Conservation (phyloP, 2,113 vertebrate species). For the Plotosus lineatus region DNA sequence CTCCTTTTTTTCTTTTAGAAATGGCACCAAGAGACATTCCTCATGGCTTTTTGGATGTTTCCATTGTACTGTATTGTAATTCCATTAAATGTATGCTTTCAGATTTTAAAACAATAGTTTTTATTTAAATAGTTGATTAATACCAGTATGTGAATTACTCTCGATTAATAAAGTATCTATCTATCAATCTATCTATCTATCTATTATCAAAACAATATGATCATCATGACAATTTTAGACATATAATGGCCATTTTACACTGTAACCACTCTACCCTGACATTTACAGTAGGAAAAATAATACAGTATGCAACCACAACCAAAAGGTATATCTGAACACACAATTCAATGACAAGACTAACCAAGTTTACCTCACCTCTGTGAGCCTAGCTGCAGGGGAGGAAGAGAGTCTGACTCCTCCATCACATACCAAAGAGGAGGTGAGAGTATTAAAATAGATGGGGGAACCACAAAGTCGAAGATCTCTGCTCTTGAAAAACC, state of each 20-base stretch:
- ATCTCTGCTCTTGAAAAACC: conserved; percentile 2
- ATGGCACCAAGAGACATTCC: too few species aligned
- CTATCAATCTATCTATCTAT: too few species aligned
- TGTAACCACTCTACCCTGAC: neutral
- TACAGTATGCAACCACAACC: conserved; percentile 12
- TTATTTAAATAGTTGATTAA: neutral
- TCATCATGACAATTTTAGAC: neutral
- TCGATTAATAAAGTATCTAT: too few species aligned
- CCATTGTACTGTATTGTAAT: too few species aligned
- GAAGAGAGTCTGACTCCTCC: conserved; percentile 28
- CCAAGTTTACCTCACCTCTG: conserved; percentile 17
- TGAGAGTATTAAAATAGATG: conserved; percentile 11
- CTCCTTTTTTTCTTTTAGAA: too few species aligned
- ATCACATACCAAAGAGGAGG: conserved; percentile 30
- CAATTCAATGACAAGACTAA: conserved; percentile 22
- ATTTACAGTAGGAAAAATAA: conserved; percentile 51
- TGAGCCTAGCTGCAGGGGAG: conserved; percentile 10
- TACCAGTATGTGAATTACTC: too few species aligned
- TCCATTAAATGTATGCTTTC: neutral
- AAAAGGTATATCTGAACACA: conserved; percentile 17
- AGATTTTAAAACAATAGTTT: neutral
- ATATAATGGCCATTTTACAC: neutral
- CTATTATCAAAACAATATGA: neutral
- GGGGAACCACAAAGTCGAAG: neutral
- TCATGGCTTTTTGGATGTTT: too few species aligned